phyloP scores from a whole-genome alignment of 1,140 invertebrate species.

The Aphis gossypii region DNA sequence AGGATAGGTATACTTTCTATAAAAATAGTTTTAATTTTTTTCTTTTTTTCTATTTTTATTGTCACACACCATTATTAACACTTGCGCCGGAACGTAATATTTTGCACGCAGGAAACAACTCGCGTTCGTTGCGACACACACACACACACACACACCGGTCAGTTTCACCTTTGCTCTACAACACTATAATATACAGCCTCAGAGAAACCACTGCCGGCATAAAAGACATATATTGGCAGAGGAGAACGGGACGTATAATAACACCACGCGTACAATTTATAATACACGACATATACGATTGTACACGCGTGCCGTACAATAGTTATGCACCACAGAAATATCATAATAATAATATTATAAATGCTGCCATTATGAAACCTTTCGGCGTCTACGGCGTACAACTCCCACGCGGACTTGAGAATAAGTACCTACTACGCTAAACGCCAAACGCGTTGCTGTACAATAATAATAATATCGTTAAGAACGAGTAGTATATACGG shows the following conservation, averaged over 20 bases:
- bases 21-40: background rate
- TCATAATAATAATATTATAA: slow-evolving; percentile 8
- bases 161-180: slow-evolving; percentile 44
- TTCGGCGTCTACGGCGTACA: background rate
- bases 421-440: background rate
- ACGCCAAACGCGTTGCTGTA: background rate
- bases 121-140: background rate
- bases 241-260: background rate
- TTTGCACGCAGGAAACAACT: background rate
- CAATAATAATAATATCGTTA: background rate
- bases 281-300: too few species aligned
- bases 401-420: background rate
- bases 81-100: background rate
- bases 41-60: background rate
- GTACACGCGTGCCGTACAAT: background rate
- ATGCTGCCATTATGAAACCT: background rate
- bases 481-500: background rate
- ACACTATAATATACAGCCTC: too few species aligned
- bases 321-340: background rate
- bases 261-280: background rate
- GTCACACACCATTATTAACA: background rate
- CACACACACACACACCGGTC: background rate
- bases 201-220: background rate
- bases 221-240: background rate
- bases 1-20: background rate